A percentile compares a stretch with the other conserved stretches of the same genome.
Conservation (phyloP, 92 coral and sea anemone species). For the Porites evermanni region DNA sequence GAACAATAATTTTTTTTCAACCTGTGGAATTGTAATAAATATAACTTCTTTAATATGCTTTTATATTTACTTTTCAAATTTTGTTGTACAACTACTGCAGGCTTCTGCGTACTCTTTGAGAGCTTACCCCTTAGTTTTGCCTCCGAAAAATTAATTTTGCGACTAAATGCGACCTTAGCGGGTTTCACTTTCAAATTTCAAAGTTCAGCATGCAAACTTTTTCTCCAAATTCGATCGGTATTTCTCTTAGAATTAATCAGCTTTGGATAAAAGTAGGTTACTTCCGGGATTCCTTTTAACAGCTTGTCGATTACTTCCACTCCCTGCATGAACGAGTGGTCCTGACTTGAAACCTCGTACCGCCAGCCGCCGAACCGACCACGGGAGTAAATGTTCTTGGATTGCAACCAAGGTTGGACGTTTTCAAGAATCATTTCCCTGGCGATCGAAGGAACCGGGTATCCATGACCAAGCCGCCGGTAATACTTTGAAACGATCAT, state of each 20-base stretch:
- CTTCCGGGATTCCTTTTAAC: slow-evolving; percentile 67
- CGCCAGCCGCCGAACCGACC: slow-evolving; percentile 86
- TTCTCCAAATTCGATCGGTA: slow-evolving; percentile 36
- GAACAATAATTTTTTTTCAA: too few species aligned
- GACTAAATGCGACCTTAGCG: too few species aligned
- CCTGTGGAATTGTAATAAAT: too few species aligned
- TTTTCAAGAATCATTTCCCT: slow-evolving; percentile 57
- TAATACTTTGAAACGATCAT: slow-evolving; percentile 57
- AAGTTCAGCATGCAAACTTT: slow-evolving; percentile 27
- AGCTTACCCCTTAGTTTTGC: too few species aligned
- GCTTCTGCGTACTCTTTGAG: too few species aligned
- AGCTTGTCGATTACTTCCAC: slow-evolving; percentile 66
- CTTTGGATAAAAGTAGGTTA: slow-evolving; percentile 60
- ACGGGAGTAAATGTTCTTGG: slow-evolving; percentile 62
- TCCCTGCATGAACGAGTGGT: slow-evolving; percentile 83
- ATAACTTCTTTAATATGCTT: too few species aligned
- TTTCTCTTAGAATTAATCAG: slow-evolving; percentile 64
- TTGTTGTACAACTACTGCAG: too few species aligned
- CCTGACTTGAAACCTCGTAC: slow-evolving; percentile 74
- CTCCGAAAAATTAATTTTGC: too few species aligned
- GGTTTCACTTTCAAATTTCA: slow-evolving; percentile 21
- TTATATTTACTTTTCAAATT: too few species aligned
- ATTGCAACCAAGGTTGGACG: slow-evolving; percentile 74
- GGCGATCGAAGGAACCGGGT: slow-evolving; percentile 71
- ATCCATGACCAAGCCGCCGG: slow-evolving; percentile 66